These are phyloP conservation scores for Bombus waltoni DNA, from an alignment of 1,140 invertebrate species.

Conservation along the genomic window DNA sequence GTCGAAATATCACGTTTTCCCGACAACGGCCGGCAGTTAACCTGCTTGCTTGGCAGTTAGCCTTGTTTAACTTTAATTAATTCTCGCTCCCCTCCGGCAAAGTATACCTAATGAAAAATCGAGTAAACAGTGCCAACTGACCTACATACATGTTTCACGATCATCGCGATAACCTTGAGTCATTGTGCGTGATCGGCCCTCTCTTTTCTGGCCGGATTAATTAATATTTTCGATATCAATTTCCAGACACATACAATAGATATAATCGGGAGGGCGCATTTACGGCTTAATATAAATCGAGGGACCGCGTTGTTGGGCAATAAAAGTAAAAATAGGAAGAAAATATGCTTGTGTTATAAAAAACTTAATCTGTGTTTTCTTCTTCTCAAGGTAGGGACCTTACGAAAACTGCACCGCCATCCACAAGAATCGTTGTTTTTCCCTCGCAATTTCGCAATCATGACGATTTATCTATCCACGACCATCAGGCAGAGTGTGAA, in stretches of 20 bases:
- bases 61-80: slow-evolving; percentile 80
- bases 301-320: background rate
- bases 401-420: background rate
- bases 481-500: slow-evolving; percentile 29
- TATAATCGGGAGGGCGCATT: too few relatives aligned
- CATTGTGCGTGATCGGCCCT: background rate
- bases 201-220: background rate
- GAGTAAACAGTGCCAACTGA: slow-evolving; percentile 68
- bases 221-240: background rate
- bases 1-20: slow-evolving; percentile 37
- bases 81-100: slow-evolving; percentile 68
- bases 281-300: background rate
- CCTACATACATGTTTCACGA: slow-evolving; percentile 59
- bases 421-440: background rate
- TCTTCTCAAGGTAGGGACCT: background rate
- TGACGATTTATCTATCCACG: slow-evolving; percentile 26
- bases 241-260: background rate
- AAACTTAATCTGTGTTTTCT: background rate
- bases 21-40: slow-evolving; percentile 69
- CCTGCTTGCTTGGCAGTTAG: slow-evolving; percentile 74
- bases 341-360: background rate
- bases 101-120: slow-evolving; percentile 74
- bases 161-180: slow-evolving; percentile 18
- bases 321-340: background rate
- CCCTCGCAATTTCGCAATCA: slow-evolving; percentile 28